Evolutionary conservation across 2,797 vertebrate species (phyloP).

Genomic region (Nannoperca obscura): DNA sequence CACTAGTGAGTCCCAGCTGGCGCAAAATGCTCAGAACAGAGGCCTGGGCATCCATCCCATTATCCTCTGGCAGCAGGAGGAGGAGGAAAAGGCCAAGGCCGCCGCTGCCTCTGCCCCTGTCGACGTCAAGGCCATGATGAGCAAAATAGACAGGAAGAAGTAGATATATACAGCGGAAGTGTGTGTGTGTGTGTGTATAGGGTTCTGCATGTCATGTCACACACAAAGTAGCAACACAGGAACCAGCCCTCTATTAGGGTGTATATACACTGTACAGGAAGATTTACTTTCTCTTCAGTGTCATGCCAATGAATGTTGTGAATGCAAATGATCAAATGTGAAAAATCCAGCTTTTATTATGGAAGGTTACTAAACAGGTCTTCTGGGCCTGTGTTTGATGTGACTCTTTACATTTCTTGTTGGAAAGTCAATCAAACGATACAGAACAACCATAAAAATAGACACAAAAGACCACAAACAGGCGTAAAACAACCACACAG

Average conservation of each 20-base stretch:
- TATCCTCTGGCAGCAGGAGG: slow-evolving; percentile 89
- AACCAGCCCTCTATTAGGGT: background rate
- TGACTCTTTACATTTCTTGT: background rate
- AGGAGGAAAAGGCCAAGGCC: slow-evolving; percentile 89
- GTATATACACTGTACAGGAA: background rate
- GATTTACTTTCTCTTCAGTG: background rate
- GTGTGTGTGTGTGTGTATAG: background rate
- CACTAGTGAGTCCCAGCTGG: slow-evolving; percentile 82
- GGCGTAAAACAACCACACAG: too few relatives aligned
- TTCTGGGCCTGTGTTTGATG: background rate
- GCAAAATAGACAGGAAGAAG: slow-evolving; percentile 93
- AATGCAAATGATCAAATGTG: background rate
- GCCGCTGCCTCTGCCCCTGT: slow-evolving; percentile 87
- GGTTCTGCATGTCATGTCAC: background rate
- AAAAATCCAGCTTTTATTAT: background rate
- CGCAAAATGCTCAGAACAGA: slow-evolving; percentile 87
- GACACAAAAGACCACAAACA: background rate
- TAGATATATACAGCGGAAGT: slow-evolving; percentile 12
- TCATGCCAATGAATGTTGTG: background rate
- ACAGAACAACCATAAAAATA: background rate
- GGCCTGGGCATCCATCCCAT: slow-evolving; percentile 90
- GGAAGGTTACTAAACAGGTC: background rate
- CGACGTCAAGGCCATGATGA: slow-evolving; percentile 97
- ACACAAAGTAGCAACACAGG: background rate
- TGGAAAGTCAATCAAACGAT: background rate